Evolutionary conservation across 2,113 vertebrate genomes (phyloP), one percentile per base, ranked within the genome.

Genomic region (Eulacestoma nigropectus): DNA sequence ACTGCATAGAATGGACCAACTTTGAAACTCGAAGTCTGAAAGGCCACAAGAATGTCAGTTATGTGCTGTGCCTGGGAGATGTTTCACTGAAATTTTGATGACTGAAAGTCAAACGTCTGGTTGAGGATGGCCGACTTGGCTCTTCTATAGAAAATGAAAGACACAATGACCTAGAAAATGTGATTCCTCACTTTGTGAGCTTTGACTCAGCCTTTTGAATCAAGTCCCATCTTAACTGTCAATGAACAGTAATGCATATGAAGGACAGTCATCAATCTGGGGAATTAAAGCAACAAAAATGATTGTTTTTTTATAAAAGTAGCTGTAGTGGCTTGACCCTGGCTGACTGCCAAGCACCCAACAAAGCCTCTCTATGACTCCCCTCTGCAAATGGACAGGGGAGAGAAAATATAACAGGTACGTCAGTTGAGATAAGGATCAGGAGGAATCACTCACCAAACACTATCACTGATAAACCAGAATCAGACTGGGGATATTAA

Each of bases 1-100:
- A 57, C 14, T 9, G 5, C 21, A 60, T 3, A 60, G 82, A 68
- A 63, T 6, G 15, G 35, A 74, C 13, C 26, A 84, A 7, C 19
- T 73, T 75, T 41, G 53, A 63, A 84, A 67, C 7, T 8, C 62
- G 53, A 74, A 14, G 13, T 29, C 63, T 77, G 63, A 47, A 77
- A 62, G 55, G 33, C 9, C 12, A 19, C 0, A 4, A 41, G 46
- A 62, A 70, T 41, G 18, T 7, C 53, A 52, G 30, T 25, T 35
- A 11, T 5, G 3, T 1, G 1, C 27, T 21, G 11, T 32, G 13
- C 25, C n/a, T 64, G 21, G 33, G 50, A 86, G 35, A 11, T 0
- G 0, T 47, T 72, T 60, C 55, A 52, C 22, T 33, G 62, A 56
- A 26, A 30, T 52, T 67, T 12, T 55, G 30, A 32, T 10, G 26